Evolutionary conservation across 2,888 invertebrate species (phyloP).

Genomic region (Melanchra persicariae): DNA sequence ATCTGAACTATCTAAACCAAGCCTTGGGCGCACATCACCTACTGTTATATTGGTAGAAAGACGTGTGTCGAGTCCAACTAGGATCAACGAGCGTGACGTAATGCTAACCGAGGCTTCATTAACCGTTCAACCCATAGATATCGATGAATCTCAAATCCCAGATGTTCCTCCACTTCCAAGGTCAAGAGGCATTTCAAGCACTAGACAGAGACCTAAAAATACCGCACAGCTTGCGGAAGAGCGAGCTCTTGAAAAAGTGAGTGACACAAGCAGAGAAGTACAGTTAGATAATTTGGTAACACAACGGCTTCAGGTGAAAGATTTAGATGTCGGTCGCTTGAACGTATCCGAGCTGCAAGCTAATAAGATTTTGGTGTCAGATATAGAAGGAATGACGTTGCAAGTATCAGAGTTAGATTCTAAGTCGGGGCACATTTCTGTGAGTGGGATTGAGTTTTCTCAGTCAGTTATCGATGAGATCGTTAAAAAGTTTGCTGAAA

Average conservation of each 20-base stretch:
- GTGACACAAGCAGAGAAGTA: slow-evolving; percentile 80
- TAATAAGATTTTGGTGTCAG: slow-evolving; percentile 94
- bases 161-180: slow-evolving; percentile 87
- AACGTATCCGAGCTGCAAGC: slow-evolving; percentile 95
- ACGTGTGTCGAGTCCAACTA: slow-evolving; percentile 91
- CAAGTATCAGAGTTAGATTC: slow-evolving; percentile 94
- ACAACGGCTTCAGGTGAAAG: slow-evolving; percentile 93
- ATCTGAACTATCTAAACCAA: slow-evolving; percentile 90
- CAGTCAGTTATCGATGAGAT: slow-evolving; percentile 93
- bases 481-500: slow-evolving; percentile 90
- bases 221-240: slow-evolving; percentile 70
- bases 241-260: slow-evolving; percentile 80
- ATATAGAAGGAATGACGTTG: slow-evolving; percentile 94
- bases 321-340: slow-evolving; percentile 94
- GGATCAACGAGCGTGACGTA: slow-evolving; percentile 91
- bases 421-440: slow-evolving; percentile 92
- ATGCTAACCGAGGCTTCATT: slow-evolving; percentile 92
- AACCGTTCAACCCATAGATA: slow-evolving; percentile 92
- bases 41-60: slow-evolving; percentile 92
- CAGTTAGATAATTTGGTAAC: slow-evolving; percentile 89
- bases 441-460: slow-evolving; percentile 93
- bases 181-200: slow-evolving; percentile 73
- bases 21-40: slow-evolving; percentile 90
- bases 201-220: slow-evolving; percentile 70
- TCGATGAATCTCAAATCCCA: slow-evolving; percentile 86